Conservation (phyloP, 2,888 invertebrate genomes). For the Leptarthrus brevirostris region DNA sequence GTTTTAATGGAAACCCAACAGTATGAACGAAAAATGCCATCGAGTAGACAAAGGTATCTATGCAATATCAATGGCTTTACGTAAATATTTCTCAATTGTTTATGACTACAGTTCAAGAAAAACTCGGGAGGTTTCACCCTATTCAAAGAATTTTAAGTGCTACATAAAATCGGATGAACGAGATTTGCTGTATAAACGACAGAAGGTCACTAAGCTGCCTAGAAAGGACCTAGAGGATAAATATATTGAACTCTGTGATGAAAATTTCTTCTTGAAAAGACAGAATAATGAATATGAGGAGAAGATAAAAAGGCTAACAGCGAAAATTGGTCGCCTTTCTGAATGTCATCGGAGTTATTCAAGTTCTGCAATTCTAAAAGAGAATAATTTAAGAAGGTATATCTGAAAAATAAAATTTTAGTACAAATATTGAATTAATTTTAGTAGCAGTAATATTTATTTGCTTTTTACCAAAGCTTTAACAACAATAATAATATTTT, state of each 20-base stretch:
- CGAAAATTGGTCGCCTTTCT: slow-evolving; percentile 53
- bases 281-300: slow-evolving; percentile 54
- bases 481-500: too few species aligned
- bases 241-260: slow-evolving; percentile 55
- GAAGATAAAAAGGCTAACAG: slow-evolving; percentile 55
- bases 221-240: slow-evolving; percentile 56
- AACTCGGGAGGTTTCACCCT: slow-evolving; percentile 51
- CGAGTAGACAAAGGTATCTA: slow-evolving; percentile 27
- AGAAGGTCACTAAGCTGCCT: slow-evolving; percentile 52
- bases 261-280: slow-evolving; percentile 55
- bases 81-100: too few species aligned
- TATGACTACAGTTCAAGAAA: slow-evolving; percentile 17
- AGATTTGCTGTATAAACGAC: slow-evolving; percentile 53
- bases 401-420: too few species aligned
- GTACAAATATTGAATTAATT: too few species aligned
- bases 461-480: too few species aligned
- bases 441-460: too few species aligned
- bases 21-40: slow-evolving; percentile 16
- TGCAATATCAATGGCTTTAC: too few species aligned
- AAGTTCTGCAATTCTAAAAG: slow-evolving; percentile 47
- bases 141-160: slow-evolving; percentile 54
- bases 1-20: slow-evolving; percentile 1
- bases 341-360: slow-evolving; percentile 29
- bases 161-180: slow-evolving; percentile 53
- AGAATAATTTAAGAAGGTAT: slow-evolving; percentile 46